Percentiles rank a stretch among this genome's conserved stretches.
These are phyloP conservation scores for Gobius niger DNA, from an alignment of 2,113 vertebrate species.

Conservation along the genomic window DNA sequence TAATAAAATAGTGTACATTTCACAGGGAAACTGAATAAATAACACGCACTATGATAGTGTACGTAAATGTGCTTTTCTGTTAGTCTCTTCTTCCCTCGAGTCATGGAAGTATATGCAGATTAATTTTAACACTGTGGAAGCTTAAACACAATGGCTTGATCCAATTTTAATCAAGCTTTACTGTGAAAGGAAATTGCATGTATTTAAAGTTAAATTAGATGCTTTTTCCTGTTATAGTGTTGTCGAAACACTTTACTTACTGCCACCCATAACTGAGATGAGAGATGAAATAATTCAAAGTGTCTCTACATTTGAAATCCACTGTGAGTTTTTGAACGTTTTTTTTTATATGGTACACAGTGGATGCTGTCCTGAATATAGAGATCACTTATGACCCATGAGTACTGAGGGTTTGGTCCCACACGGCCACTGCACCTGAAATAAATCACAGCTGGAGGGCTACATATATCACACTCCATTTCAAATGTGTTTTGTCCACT, in stretches of 20 bases:
- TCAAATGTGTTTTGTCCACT: slow-evolving; percentile 60
- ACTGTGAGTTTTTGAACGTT: slow-evolving; percentile 43
- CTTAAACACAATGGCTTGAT: background rate
- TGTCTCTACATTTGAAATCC: slow-evolving; percentile 50
- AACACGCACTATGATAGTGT: background rate
- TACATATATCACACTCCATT: slow-evolving; percentile 67
- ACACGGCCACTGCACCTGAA: slow-evolving; percentile 44
- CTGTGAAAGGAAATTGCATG: no score
- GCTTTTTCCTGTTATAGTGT: no score
- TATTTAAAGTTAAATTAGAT: no score
- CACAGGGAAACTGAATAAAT: slow-evolving; percentile 7
- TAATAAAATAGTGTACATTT: background rate
- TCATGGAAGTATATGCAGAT: background rate
- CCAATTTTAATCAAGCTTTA: background rate
- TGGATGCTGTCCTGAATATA: slow-evolving; percentile 49
- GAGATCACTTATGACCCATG: slow-evolving; percentile 67
- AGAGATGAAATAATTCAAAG: slow-evolving; percentile 20
- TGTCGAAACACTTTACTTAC: slow-evolving; percentile 38
- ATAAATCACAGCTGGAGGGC: slow-evolving; percentile 63
- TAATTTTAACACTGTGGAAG: no score
- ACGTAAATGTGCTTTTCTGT: background rate
- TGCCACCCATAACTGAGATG: slow-evolving; percentile 36
- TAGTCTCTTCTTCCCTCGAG: background rate
- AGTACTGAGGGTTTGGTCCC: slow-evolving; percentile 50
- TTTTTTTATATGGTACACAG: slow-evolving; percentile 42